Percentiles rank a stretch among this genome's conserved stretches.
Conservation (phyloP, 2,888 invertebrate species). For the Trichogramma evanescens region DNA sequence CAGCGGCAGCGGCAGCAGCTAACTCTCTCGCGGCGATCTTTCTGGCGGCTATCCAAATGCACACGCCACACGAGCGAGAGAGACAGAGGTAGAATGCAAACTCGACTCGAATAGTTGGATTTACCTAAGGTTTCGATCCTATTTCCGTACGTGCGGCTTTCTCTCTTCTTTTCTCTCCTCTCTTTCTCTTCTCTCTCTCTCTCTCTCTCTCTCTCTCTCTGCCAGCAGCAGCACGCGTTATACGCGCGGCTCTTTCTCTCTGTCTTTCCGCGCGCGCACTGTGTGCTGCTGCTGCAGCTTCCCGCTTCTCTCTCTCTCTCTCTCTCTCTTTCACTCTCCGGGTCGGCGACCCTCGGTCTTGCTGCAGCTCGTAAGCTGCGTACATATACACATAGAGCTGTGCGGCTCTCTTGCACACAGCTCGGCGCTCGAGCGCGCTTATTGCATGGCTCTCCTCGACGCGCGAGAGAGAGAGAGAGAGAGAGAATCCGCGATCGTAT, state of each 20-base stretch:
- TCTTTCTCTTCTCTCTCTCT: background rate
- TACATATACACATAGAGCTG: too few species aligned
- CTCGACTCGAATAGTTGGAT: slow-evolving; percentile 38
- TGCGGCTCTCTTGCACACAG: too few species aligned
- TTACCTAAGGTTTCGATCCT: slow-evolving; percentile 43
- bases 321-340: background rate
- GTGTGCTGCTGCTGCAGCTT: slow-evolving; percentile 27
- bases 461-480: too few species aligned
- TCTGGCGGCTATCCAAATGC: slow-evolving; percentile 41
- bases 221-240: too few species aligned
- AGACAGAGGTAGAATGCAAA: slow-evolving; percentile 18
- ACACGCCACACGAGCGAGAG: slow-evolving; percentile 25
- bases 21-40: slow-evolving; percentile 27
- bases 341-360: background rate
- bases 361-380: background rate
- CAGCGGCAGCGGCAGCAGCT: too few species aligned
- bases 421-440: background rate
- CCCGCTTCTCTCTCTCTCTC: slow-evolving; percentile 28
- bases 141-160: slow-evolving; percentile 36
- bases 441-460: background rate
- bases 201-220: background rate
- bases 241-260: too few species aligned
- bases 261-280: too few species aligned
- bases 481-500: slow-evolving; percentile 14
- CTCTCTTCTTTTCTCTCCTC: slow-evolving; percentile 33